These are phyloP conservation scores for Papilio polyxenes DNA, from an alignment of 1,140 invertebrate species.

Conservation along the genomic window DNA sequence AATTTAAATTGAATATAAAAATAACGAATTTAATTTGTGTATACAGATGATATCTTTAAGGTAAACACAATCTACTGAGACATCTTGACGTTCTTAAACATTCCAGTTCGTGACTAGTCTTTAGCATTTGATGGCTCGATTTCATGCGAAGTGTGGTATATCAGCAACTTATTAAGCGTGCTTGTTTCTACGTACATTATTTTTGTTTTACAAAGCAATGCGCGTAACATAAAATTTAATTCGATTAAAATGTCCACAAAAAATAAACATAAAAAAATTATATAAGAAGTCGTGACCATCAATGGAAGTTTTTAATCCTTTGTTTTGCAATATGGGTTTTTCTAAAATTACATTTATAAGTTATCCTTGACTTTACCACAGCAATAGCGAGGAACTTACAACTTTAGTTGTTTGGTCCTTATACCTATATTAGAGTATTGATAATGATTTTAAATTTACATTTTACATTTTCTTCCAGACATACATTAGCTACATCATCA, in stretches of 20 bases:
- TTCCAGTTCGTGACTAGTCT: constrained; percentile 11
- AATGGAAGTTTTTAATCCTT: neutral
- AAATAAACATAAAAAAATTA: neutral
- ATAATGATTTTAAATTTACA: neutral
- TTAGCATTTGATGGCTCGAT: constrained; percentile 16
- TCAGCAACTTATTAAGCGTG: neutral
- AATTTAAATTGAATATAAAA: too few species aligned
- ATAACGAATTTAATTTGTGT: constrained; percentile 23
- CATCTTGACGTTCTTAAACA: constrained; percentile 9
- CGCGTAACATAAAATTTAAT: neutral
- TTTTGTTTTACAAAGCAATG: constrained; percentile 2
- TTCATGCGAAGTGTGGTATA: constrained; percentile 1
- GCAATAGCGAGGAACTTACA: neutral
- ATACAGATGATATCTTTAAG: neutral
- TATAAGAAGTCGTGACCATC: neutral
- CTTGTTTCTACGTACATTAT: constrained; percentile 9
- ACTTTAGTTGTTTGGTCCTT: neutral
- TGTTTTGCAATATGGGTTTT: neutral
- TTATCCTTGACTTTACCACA: neutral
- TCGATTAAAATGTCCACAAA: neutral
- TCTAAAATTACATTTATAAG: neutral
- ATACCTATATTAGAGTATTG: neutral
- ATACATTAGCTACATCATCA: neutral
- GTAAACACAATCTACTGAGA: constrained; percentile 5
- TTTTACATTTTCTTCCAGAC: neutral